Conservation (phyloP, 2,888 invertebrate species). For the Lordiphosa andalusiaca region DNA sequence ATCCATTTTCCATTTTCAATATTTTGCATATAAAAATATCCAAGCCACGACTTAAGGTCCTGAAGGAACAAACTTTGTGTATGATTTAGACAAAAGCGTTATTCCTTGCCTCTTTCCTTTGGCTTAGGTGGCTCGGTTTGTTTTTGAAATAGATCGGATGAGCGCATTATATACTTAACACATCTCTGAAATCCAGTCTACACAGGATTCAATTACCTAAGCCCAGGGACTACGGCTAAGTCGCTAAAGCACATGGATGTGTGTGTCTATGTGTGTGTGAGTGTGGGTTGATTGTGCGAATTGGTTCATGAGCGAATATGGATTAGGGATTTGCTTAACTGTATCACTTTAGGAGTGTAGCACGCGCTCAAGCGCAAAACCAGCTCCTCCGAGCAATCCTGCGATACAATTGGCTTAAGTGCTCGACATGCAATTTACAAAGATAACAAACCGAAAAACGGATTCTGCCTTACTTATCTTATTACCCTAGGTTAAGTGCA, state of each 20-base stretch:
- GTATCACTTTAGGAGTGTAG: slow-evolving; percentile 53
- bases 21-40: slow-evolving; percentile 53
- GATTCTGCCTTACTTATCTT: slow-evolving; percentile 72
- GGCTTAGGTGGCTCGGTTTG: slow-evolving; percentile 43
- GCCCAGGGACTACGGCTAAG: slow-evolving; percentile 43
- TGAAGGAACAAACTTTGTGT: slow-evolving; percentile 24
- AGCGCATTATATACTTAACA: slow-evolving; percentile 78
- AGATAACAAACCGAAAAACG: slow-evolving; percentile 67
- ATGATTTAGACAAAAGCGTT: slow-evolving; percentile 26
- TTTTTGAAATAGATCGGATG: slow-evolving; percentile 70
- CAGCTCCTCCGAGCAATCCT: slow-evolving; percentile 34
- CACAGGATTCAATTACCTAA: slow-evolving; percentile 74
- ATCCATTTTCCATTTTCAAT: slow-evolving; percentile 42
- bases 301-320: slow-evolving; percentile 39
- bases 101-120: slow-evolving; percentile 22
- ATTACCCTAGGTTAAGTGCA: slow-evolving; percentile 75
- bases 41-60: slow-evolving; percentile 1
- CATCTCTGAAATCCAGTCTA: slow-evolving; percentile 67
- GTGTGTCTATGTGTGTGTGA: slow-evolving; percentile 7
- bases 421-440: slow-evolving; percentile 73
- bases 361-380: slow-evolving; percentile 50
- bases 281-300: slow-evolving; percentile 32
- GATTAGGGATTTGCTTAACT: slow-evolving; percentile 48
- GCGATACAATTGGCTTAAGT: slow-evolving; percentile 70
- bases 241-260: slow-evolving; percentile 57